Percentiles rank a stretch among this genome's conserved stretches.
Conservation (phyloP, 2,888 invertebrate genomes). For the Ceratothoa steindachneri region DNA sequence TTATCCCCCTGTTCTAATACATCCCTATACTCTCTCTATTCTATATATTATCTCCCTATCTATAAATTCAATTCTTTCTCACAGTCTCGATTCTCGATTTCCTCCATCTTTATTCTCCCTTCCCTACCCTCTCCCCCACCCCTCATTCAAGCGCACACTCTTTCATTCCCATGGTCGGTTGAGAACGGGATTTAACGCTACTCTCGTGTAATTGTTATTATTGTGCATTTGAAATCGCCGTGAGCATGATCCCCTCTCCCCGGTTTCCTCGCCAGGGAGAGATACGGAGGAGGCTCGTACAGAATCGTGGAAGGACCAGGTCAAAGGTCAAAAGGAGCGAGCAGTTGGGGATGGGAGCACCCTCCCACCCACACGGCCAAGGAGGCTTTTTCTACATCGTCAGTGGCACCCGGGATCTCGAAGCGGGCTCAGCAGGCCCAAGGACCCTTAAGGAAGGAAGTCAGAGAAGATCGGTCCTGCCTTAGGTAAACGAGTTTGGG, state of each 20-base stretch:
- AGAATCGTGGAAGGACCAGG: conserved; percentile 10
- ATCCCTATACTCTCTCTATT: too few relatives aligned
- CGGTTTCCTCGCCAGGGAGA: not conserved
- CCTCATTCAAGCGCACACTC: too few relatives aligned
- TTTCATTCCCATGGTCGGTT: too few relatives aligned
- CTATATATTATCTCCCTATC: too few relatives aligned
- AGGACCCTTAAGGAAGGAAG: conserved; percentile 8
- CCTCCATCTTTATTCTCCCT: too few relatives aligned
- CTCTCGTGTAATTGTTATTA: not conserved
- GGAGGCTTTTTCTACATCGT: conserved; percentile 12
- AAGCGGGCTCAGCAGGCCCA: conserved; percentile 12
- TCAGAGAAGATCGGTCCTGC: not conserved
- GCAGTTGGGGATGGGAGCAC: conserved; percentile 9
- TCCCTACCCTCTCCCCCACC: too few relatives aligned
- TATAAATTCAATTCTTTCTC: too few relatives aligned
- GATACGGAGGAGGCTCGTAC: not conserved
- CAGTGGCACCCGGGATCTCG: conserved; percentile 9
- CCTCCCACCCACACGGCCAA: conserved; percentile 15
- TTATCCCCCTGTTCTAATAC: not conserved
- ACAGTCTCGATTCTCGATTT: not conserved
- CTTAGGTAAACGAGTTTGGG: not conserved
- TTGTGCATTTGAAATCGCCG: not conserved
- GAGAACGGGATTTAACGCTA: not conserved
- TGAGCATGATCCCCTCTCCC: not conserved
- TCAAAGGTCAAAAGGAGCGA: conserved; percentile 10